Percentiles rank a stretch among this genome's conserved stretches.
phyloP scores from a whole-genome alignment of 1,140 invertebrate species.

The Drosophila burlai region DNA sequence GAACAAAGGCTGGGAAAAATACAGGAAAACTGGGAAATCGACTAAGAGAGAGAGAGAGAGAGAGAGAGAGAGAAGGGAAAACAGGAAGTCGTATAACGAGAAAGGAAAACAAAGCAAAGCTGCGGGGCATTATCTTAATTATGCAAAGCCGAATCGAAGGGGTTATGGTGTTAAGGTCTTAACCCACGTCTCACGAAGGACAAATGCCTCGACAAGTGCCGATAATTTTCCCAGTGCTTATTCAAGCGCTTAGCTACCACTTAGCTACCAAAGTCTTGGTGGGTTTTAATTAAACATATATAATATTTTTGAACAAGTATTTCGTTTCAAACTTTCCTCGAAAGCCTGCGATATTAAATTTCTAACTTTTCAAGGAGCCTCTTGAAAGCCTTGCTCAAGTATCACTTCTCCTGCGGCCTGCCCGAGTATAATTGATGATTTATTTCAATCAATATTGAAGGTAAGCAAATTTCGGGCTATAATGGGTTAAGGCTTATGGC shows the following conservation, averaged over 20 bases:
- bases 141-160: conserved; percentile 36
- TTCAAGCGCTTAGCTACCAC: conserved; percentile 2
- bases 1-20: conserved; percentile 12
- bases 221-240: conserved; percentile 1
- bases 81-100: conserved; percentile 21
- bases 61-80: not conserved
- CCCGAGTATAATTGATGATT: conserved; percentile 17
- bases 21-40: not conserved
- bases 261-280: too few species aligned
- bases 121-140: conserved; percentile 45
- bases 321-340: not conserved
- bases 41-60: not conserved
- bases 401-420: not conserved
- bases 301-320: not conserved
- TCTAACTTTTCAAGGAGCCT: conserved; percentile 1
- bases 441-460: conserved; percentile 42
- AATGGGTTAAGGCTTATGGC: conserved; percentile 45
- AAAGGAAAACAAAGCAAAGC: conserved; percentile 30
- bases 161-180: conserved; percentile 16
- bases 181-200: conserved; percentile 5
- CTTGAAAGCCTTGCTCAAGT: not conserved
- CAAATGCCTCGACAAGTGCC: not conserved
- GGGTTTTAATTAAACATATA: not conserved
- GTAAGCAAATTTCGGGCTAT: conserved; percentile 11
- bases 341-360: conserved; percentile 6